These are phyloP conservation scores for Poecilia gillii DNA, from an alignment of 2,797 vertebrate genomes.

Conservation along the genomic window DNA sequence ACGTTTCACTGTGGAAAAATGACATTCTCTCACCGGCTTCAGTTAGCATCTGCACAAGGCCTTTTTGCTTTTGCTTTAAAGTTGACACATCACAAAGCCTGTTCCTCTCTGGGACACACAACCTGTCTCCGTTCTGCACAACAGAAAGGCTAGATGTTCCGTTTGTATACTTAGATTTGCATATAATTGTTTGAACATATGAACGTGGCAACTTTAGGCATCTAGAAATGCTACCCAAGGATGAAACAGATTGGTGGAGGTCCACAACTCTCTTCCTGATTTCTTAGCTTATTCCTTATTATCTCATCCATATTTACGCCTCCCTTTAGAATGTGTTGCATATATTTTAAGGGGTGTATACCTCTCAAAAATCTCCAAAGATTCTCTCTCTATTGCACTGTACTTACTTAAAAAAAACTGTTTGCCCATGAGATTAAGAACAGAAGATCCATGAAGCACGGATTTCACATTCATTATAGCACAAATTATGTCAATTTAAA, in stretches of 20 bases:
- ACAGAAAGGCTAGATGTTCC: neutral
- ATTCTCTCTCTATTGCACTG: neutral
- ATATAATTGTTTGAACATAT: neutral
- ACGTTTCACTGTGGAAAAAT: neutral
- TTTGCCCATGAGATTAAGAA: neutral
- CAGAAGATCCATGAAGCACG: neutral
- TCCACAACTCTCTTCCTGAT: neutral
- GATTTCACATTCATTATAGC: neutral
- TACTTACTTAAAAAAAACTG: neutral
- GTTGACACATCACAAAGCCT: neutral
- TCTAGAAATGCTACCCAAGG: neutral
- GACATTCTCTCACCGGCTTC: neutral
- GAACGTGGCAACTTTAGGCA: neutral
- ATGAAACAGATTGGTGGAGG: neutral
- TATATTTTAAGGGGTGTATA: neutral
- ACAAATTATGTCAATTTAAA: neutral
- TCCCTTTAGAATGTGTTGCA: neutral
- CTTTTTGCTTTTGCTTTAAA: neutral
- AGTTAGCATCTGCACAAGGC: neutral
- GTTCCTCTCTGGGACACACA: neutral
- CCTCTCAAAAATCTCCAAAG: neutral
- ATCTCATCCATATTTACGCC: neutral
- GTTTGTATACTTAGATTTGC: neutral
- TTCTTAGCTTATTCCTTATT: neutral
- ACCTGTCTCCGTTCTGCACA: neutral